Evolutionary conservation across 1,140 invertebrate genomes (phyloP).

Genomic region (Caenorhabditis tropicalis): DNA sequence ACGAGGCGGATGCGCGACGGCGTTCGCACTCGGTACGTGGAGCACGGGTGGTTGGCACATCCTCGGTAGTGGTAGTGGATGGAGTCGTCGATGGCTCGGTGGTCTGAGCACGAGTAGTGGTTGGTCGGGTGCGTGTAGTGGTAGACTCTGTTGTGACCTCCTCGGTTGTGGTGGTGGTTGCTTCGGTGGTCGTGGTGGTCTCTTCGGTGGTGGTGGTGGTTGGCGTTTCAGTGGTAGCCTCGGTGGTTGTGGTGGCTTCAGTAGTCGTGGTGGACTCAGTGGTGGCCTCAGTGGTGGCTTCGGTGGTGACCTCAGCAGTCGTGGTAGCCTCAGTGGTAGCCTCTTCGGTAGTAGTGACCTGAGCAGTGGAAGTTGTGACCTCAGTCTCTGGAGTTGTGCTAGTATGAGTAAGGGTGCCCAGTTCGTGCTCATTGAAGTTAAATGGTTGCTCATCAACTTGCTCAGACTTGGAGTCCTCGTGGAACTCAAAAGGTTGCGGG

Average conservation of each 20-base stretch:
- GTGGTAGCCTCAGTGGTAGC: conserved; percentile 23
- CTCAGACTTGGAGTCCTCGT: background rate
- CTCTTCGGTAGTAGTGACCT: conserved; percentile 12
- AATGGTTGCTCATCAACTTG: conserved; percentile 29
- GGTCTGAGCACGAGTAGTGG: conserved; percentile 26
- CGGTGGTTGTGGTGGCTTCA: conserved; percentile 32
- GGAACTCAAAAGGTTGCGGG: conserved; percentile 2
- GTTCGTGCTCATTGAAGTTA: conserved; percentile 20
- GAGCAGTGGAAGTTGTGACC: conserved; percentile 4
- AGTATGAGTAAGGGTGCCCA: background rate
- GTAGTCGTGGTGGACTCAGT: conserved; percentile 39
- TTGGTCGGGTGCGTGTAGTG: background rate
- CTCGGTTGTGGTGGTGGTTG: background rate
- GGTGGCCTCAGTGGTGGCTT: background rate
- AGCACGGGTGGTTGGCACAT: conserved; percentile 19
- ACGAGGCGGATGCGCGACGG: conserved; percentile 59
- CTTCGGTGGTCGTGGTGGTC: background rate
- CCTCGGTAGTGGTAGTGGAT: conserved; percentile 39
- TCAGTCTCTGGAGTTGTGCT: background rate
- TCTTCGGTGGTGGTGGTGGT: conserved; percentile 41
- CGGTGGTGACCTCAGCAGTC: conserved; percentile 15
- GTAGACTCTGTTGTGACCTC: conserved; percentile 8
- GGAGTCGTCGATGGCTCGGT: conserved; percentile 43
- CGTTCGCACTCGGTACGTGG: conserved; percentile 64
- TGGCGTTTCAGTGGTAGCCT: background rate